Evolutionary conservation across 1,140 invertebrate species (phyloP).

Genomic region (Plodia interpunctella): DNA sequence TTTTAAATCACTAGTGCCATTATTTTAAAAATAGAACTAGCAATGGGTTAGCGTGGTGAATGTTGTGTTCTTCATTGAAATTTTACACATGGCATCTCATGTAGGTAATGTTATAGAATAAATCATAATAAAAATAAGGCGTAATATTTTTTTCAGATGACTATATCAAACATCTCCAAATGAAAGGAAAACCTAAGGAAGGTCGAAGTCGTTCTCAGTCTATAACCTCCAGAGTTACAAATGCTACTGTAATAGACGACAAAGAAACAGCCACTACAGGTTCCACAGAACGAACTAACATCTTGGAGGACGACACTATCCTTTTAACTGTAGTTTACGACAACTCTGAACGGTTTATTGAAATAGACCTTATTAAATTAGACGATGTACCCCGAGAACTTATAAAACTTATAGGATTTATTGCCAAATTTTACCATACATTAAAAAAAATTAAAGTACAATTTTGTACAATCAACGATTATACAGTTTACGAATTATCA

Average conservation of each 20-base stretch:
- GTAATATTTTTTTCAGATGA: too few species aligned
- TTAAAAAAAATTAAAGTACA: constrained; percentile 35
- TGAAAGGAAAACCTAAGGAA: constrained; percentile 1
- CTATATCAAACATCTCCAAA: not conserved
- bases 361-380: constrained; percentile 30
- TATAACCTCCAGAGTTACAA: too few species aligned
- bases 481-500: constrained; percentile 35
- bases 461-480: constrained; percentile 29
- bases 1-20: too few species aligned
- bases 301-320: constrained; percentile 1
- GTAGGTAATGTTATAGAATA: too few species aligned
- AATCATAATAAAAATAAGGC: too few species aligned
- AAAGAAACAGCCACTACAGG: not conserved
- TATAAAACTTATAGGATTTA: constrained; percentile 31
- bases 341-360: constrained; percentile 29
- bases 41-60: too few species aligned
- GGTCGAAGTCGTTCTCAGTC: too few species aligned
- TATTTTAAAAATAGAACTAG: too few species aligned
- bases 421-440: constrained; percentile 30
- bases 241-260: too few species aligned
- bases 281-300: not conserved
- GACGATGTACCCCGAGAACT: constrained; percentile 26
- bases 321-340: constrained; percentile 30
- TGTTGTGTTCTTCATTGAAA: too few species aligned
- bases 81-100: too few species aligned